Evolutionary conservation across 2,888 invertebrate species (phyloP).

Genomic region (Lasius fuliginosus): DNA sequence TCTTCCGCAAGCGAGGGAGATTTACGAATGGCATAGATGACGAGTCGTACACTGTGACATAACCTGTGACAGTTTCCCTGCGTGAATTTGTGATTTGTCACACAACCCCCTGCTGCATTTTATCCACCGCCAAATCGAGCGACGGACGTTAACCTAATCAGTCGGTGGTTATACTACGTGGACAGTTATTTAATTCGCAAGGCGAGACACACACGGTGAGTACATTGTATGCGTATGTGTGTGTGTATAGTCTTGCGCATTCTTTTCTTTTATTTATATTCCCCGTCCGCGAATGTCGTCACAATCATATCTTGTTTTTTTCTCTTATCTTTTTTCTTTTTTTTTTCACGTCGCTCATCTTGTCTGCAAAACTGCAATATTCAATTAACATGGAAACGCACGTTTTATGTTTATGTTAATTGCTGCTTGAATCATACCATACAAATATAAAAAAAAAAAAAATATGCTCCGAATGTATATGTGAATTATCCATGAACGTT

Average conservation of each 20-base stretch:
- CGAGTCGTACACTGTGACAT: background rate
- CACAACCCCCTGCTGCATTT: background rate
- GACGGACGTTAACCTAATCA: constrained; percentile 22
- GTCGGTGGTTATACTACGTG: constrained; percentile 15
- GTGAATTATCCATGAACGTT: background rate
- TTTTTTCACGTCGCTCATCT: background rate
- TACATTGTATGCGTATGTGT: background rate
- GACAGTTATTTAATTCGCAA: constrained; percentile 20
- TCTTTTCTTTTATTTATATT: background rate
- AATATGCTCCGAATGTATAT: background rate
- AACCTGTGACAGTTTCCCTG: background rate
- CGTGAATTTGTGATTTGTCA: background rate
- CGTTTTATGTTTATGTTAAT: background rate
- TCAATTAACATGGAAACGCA: background rate
- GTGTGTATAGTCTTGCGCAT: background rate
- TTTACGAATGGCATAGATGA: background rate
- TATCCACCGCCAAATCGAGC: background rate
- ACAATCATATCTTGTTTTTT: background rate
- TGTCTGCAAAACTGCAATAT: background rate
- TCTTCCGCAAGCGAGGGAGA: background rate
- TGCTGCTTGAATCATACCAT: background rate
- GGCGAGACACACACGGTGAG: constrained; percentile 5
- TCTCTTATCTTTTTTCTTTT: background rate
- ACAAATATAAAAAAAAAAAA: background rate
- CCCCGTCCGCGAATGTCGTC: background rate